A percentile compares a stretch with the other conserved stretches of the same genome.
Conservation (phyloP, 2,888 invertebrate genomes). For the Nomada goodeniana region DNA sequence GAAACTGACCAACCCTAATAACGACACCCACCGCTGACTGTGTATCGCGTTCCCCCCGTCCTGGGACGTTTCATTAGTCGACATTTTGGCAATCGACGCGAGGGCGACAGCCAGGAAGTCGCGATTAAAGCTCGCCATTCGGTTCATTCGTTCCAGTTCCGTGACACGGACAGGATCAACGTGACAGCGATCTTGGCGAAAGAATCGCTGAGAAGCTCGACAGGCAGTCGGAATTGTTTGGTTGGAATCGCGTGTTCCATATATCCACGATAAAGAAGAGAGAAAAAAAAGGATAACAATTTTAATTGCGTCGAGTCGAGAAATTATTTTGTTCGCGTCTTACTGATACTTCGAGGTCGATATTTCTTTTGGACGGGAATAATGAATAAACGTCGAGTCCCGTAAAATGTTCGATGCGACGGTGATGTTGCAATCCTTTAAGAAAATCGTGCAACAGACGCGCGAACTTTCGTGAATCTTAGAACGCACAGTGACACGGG, state of each 20-base stretch:
- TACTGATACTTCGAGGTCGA: too few species aligned
- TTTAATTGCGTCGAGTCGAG: too few species aligned
- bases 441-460: neutral
- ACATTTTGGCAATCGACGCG: constrained; percentile 4
- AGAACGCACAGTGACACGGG: neutral
- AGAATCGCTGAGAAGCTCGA: too few species aligned
- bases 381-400: too few species aligned
- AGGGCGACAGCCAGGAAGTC: neutral
- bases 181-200: neutral
- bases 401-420: neutral
- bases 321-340: too few species aligned
- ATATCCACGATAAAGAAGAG: neutral
- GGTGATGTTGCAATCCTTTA: too few species aligned
- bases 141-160: neutral
- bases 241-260: neutral
- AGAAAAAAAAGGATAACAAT: too few species aligned
- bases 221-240: neutral
- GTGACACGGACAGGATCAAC: neutral
- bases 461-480: too few species aligned
- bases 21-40: neutral
- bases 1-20: constrained; percentile 39
- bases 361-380: too few species aligned
- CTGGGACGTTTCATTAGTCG: constrained; percentile 2
- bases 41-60: neutral
- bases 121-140: constrained; percentile 2